Evolutionary conservation across 2,113 vertebrate species (phyloP).

Genomic region (Brachirus orientalis): DNA sequence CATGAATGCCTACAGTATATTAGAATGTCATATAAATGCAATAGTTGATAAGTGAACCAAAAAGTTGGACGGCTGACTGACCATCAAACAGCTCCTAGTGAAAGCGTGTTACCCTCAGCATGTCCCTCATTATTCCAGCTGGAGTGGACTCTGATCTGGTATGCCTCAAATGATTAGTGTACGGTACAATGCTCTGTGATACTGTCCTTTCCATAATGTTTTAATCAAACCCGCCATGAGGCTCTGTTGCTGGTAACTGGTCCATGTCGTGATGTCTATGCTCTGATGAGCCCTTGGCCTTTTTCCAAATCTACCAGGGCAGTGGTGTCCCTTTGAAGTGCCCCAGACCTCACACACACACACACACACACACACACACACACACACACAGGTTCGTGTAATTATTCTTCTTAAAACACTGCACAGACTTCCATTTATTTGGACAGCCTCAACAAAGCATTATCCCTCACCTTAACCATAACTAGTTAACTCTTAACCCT

Average conservation of each 20-base stretch:
- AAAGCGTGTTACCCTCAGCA: conserved; percentile 29
- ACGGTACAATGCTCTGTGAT: conserved; percentile 61
- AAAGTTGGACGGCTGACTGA: conserved; percentile 38
- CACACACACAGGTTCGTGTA: too few species aligned
- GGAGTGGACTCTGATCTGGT: conserved; percentile 50
- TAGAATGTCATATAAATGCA: too few species aligned
- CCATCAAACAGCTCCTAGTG: conserved; percentile 28
- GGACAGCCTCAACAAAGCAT: too few species aligned
- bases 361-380: too few species aligned
- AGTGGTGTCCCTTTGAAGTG: conserved; percentile 40
- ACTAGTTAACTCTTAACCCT: too few species aligned
- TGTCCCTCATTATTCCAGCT: conserved; percentile 64
- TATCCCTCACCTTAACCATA: too few species aligned
- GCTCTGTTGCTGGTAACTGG: conserved; percentile 63
- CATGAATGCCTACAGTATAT: too few species aligned
- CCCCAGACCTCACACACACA: conserved; percentile 25
- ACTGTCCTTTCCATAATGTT: conserved; percentile 64
- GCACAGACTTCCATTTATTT: too few species aligned
- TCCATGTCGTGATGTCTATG: conserved; percentile 63
- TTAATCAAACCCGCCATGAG: conserved; percentile 44
- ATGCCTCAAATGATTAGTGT: conserved; percentile 58
- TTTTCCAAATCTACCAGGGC: conserved; percentile 53
- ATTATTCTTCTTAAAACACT: too few species aligned
- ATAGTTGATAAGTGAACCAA: conserved; percentile 22
- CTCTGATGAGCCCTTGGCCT: conserved; percentile 60